Base-by-base conservation (phyloP, 1,140 invertebrate species). In the Nylanderia fulva region DNA sequence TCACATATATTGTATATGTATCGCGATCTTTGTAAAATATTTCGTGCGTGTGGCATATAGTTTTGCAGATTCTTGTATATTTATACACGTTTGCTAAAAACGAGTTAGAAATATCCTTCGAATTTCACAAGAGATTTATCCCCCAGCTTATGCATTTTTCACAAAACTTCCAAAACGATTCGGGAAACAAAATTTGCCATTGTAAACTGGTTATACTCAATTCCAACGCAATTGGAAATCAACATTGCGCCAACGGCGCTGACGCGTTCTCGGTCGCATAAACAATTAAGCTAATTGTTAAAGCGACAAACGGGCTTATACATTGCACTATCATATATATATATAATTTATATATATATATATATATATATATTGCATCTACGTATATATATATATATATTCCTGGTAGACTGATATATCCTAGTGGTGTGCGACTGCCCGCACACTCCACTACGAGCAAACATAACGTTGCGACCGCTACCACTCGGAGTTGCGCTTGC, bases 261-360 rank as follows among this genome's bases (percentile, higher is more conserved):
- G 56, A 60, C 77, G 87, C 86, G 87, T 88, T 87, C 87, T 84
- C 87, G 87, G 87, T 80, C 86, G 71, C 77, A 88, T 85, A 84
- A 91, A 91, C 90, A 91, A 92, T 92, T 91, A 92, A 88, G 86
- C 85, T 92, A 92, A 92, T 92, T 92, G 90, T 91, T 86, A 88
- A 89, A 90, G 87, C 88, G 88, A 88, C 87, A 88, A 88, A 88
- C 87, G 85, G 77, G 66, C 66, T 82, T 82, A 82, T 72, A 77
- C 69, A 18, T 5, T 48, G 54, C 64, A 29, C 72, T 29, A 58
- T 77, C 75, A 77, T 45, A 27, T 42, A 64, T 86, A 82, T 83
- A 42, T 42, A 42, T 42, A 42, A n/a, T n/a, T 42, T 11, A 85
- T 87, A 56, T 56, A 56, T 21, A 56, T 56, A 56, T 56, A 56